Evolutionary conservation across 2,113 vertebrate species (phyloP).

Genomic region (Phalacrocorax pelagicus): DNA sequence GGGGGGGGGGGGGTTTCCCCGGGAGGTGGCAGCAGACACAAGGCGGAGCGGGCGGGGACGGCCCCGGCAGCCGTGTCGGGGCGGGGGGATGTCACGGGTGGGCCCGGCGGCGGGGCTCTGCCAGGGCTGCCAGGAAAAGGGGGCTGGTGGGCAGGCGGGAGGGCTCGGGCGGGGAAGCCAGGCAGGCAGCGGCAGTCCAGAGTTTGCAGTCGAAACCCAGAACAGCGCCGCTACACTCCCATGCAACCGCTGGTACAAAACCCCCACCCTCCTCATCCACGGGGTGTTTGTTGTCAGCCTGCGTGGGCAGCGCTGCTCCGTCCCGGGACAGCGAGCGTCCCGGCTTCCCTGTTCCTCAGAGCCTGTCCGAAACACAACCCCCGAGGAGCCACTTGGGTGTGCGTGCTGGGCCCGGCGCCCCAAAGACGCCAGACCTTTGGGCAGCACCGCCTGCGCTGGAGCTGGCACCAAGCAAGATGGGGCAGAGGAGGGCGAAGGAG

Average conservation of each 20-base stretch:
- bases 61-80: too few relatives aligned
- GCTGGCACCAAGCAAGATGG: not conserved
- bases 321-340: not conserved
- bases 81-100: not conserved
- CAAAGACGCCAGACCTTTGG: not conserved
- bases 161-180: not conserved
- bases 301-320: not conserved
- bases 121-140: not conserved
- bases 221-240: not conserved
- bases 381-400: accelerated
- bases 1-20: not conserved
- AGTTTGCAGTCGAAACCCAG: too few relatives aligned
- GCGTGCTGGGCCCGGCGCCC: accelerated
- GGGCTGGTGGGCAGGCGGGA: not conserved
- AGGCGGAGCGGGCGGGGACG: not conserved
- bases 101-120: not conserved
- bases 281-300: not conserved
- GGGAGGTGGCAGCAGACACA: conserved; percentile 37
- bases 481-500: not conserved
- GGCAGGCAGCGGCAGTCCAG: not conserved
- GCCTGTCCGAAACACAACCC: accelerated
- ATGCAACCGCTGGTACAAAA: too few relatives aligned
- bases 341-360: not conserved
- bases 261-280: not conserved
- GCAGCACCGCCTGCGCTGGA: accelerated